Percentiles rank a stretch among this genome's conserved stretches.
Evolutionary conservation across 2,888 invertebrate species (phyloP).

Genomic region (Perizoma flavofasciatum): DNA sequence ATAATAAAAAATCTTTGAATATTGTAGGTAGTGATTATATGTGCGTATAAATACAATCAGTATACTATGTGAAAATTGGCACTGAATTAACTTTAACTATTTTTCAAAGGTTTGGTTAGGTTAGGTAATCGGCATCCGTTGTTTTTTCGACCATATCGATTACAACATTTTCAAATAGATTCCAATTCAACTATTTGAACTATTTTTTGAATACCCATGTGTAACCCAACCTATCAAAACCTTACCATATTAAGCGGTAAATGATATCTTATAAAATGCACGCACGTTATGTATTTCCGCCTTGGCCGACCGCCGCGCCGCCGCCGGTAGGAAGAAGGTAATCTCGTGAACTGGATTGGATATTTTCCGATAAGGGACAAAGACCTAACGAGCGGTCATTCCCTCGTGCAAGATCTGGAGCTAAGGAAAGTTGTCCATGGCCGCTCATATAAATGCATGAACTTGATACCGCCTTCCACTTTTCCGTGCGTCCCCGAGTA

Average conservation of each 20-base stretch:
- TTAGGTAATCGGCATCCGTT: conserved; percentile 27
- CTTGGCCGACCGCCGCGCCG: conserved; percentile 17
- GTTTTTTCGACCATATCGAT: conserved; percentile 12
- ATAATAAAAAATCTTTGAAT: no score
- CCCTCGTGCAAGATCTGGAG: conserved; percentile 69
- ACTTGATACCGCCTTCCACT: conserved; percentile 76
- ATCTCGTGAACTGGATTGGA: conserved; percentile 71
- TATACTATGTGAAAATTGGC: conserved; percentile 1
- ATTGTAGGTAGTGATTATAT: no score
- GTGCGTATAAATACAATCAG: no score
- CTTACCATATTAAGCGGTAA: background rate
- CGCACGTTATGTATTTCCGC: conserved; percentile 48
- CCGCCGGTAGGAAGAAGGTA: conserved; percentile 53
- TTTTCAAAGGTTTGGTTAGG: background rate
- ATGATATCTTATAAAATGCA: conserved; percentile 15
- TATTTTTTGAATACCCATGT: no score
- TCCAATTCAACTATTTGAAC: conserved; percentile 1
- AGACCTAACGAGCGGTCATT: conserved; percentile 77
- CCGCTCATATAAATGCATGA: conserved; percentile 78
- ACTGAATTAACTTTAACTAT: conserved; percentile 1
- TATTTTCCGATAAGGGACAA: conserved; percentile 75
- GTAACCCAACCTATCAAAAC: background rate
- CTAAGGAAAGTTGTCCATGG: conserved; percentile 72
- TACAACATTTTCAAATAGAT: conserved; percentile 1
- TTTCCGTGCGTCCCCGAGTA: conserved; percentile 64